Evolutionary conservation across 2,113 vertebrate genomes (phyloP).

Genomic region (Canis aureus): DNA sequence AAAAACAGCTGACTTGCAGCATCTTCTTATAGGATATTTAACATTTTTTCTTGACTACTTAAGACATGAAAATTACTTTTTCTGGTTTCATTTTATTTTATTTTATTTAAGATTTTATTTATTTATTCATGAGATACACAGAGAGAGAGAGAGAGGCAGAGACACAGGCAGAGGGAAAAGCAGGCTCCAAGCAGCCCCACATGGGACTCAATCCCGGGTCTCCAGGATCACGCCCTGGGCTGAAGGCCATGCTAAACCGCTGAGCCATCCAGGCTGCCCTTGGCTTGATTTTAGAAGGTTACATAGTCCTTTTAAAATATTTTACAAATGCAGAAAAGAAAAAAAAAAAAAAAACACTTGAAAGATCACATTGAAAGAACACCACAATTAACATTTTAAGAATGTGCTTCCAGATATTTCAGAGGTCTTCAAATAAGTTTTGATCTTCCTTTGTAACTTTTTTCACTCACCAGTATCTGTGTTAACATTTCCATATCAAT

Average conservation of each 20-base stretch:
- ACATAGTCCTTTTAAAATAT: background rate
- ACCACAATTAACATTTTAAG: background rate
- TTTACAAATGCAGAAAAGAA: background rate
- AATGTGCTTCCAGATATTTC: background rate
- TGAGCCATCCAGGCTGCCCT: too few species aligned
- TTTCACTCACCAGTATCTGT: background rate
- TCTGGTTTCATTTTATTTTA: background rate
- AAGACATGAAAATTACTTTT: background rate
- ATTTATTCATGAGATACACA: too few species aligned
- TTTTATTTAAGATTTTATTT: too few species aligned
- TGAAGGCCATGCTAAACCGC: too few species aligned
- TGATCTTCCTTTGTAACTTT: background rate
- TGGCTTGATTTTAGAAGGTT: background rate
- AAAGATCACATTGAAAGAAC: background rate
- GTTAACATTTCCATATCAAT: background rate
- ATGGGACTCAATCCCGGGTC: too few species aligned
- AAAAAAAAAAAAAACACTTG: background rate
- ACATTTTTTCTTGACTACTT: constrained; percentile 7
- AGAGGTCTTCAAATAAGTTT: background rate
- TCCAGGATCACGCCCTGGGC: too few species aligned
- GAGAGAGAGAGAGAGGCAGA: too few species aligned
- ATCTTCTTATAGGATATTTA: background rate
- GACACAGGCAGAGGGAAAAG: too few species aligned
- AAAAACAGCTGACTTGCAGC: background rate
- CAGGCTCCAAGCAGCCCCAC: too few species aligned